These are phyloP conservation scores for Polymixis lichenea DNA, from an alignment of 2,888 invertebrate genomes.

Conservation along the genomic window DNA sequence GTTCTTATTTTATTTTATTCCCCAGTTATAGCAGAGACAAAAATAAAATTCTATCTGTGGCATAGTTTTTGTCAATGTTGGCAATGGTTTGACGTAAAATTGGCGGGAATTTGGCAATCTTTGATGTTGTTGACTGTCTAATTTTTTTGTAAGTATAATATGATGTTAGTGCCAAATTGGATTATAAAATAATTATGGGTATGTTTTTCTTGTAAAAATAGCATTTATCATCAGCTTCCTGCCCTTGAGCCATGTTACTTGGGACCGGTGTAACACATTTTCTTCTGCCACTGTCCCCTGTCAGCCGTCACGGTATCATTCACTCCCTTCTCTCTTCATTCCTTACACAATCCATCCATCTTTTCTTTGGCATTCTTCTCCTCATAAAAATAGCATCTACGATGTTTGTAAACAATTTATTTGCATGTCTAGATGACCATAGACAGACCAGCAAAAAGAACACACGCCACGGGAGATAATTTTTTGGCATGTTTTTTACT, in stretches of 20 bases:
- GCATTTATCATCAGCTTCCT: background rate
- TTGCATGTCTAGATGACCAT: background rate
- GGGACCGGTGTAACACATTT: too few species aligned
- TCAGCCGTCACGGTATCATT: background rate
- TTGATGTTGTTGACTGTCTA: conserved; percentile 28
- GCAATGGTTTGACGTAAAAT: conserved; percentile 47
- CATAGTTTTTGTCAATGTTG: conserved; percentile 44
- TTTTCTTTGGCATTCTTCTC: background rate
- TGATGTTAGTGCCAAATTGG: conserved; percentile 49
- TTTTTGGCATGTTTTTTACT: background rate
- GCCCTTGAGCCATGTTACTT: too few species aligned
- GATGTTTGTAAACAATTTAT: background rate
- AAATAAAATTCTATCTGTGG: conserved; percentile 56
- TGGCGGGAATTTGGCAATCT: conserved; percentile 65
- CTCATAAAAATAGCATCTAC: conserved; percentile 7
- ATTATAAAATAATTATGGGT: conserved; percentile 8
- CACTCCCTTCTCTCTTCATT: background rate
- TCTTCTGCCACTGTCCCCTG: background rate
- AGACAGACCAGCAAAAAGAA: background rate
- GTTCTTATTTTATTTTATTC: background rate
- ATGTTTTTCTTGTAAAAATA: conserved; percentile 11
- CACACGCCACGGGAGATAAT: background rate
- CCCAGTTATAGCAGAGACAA: conserved; percentile 43
- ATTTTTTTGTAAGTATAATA: conserved; percentile 16
- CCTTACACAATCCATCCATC: background rate